A percentile compares a stretch with the other conserved stretches of the same genome.
Evolutionary conservation across 2,888 invertebrate species (phyloP).

Genomic region (Drosophila monieri): DNA sequence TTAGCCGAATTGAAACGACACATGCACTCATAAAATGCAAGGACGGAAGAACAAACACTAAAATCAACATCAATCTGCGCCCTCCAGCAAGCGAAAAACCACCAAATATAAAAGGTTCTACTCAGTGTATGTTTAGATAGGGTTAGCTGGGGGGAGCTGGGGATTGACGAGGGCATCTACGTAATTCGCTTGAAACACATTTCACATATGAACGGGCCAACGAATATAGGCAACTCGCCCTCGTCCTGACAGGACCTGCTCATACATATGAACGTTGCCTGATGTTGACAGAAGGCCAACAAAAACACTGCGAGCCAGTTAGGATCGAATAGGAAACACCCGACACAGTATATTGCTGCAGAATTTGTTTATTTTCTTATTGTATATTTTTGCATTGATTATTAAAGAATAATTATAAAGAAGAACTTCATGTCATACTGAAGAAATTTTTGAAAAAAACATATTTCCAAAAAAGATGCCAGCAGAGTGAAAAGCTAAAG

Average conservation of each 20-base stretch:
- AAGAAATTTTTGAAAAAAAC: background rate
- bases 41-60: constrained; percentile 58
- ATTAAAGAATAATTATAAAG: background rate
- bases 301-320: constrained; percentile 59
- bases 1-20: constrained; percentile 51
- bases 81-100: constrained; percentile 11
- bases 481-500: constrained; percentile 29
- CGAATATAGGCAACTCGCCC: constrained; percentile 29
- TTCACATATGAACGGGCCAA: constrained; percentile 38
- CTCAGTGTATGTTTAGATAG: constrained; percentile 31
- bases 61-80: constrained; percentile 58
- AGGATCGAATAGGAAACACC: constrained; percentile 6
- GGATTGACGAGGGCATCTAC: background rate
- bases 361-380: background rate
- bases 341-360: background rate
- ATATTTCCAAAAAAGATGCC: background rate
- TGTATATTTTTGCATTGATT: background rate
- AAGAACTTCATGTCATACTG: background rate
- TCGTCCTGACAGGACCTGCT: constrained; percentile 15
- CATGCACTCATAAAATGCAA: constrained; percentile 64
- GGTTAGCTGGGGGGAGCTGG: constrained; percentile 22
- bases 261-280: constrained; percentile 30
- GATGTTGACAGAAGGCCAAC: constrained; percentile 64
- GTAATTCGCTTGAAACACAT: constrained; percentile 46
- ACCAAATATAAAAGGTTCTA: constrained; percentile 19